A percentile compares a stretch with the other conserved stretches of the same genome.
Evolutionary conservation across 2,888 invertebrate species (phyloP).

Genomic region (Epinotia ramella): DNA sequence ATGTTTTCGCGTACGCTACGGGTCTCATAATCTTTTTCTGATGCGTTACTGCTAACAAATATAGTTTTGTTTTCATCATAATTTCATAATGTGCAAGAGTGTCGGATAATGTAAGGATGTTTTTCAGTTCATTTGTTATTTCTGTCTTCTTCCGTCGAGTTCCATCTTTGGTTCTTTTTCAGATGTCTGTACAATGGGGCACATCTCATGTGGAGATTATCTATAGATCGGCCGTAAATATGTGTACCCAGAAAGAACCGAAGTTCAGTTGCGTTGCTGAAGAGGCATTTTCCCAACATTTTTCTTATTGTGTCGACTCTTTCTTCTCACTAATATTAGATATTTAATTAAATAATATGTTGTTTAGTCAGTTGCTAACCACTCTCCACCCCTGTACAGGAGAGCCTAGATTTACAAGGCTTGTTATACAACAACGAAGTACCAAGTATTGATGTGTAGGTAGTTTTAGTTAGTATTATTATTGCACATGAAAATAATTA

Average conservation of each 20-base stretch:
- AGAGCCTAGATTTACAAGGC: no score
- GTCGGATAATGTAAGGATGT: neutral
- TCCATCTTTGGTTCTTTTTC: conserved; percentile 10
- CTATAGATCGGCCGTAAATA: conserved; percentile 7
- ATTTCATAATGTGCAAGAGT: conserved; percentile 12
- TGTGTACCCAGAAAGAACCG: conserved; percentile 1
- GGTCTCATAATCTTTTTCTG: no score
- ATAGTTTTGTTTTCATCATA: neutral
- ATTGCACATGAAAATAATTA: no score
- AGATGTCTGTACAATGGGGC: neutral
- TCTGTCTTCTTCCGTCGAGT: conserved; percentile 14
- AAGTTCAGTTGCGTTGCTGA: neutral
- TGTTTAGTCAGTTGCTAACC: no score
- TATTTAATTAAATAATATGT: no score
- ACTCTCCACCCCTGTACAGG: no score
- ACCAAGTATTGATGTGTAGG: no score
- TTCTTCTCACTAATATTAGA: no score
- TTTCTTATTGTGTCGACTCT: conserved; percentile 8
- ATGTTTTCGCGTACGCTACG: neutral
- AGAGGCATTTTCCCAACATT: conserved; percentile 6
- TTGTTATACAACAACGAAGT: no score
- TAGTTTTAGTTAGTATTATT: no score
- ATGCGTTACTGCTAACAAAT: no score
- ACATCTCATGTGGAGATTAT: no score
- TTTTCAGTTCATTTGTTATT: conserved; percentile 19